phyloP scores from a whole-genome alignment of 2,113 vertebrate genomes.

The Perca fluviatilis region DNA sequence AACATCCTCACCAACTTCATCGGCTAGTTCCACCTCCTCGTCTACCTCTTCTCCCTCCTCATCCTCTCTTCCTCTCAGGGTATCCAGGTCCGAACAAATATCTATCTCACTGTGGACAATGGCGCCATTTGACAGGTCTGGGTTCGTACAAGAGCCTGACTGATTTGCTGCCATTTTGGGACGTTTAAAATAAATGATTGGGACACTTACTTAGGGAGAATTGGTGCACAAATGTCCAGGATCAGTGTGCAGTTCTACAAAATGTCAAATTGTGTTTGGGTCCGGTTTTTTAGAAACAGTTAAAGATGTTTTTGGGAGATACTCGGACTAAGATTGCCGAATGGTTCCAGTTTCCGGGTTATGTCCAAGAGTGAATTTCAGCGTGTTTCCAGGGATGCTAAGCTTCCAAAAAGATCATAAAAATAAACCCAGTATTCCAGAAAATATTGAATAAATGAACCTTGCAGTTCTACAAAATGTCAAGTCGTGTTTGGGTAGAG shows the following conservation, averaged over 20 bases:
- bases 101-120: conserved; percentile 39
- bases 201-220: conserved; percentile 13
- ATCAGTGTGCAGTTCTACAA: neutral
- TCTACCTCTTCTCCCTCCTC: conserved; percentile 64
- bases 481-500: neutral
- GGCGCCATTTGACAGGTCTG: conserved; percentile 63
- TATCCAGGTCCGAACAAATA: conserved; percentile 57
- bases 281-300: neutral
- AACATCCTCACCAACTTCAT: conserved; percentile 80
- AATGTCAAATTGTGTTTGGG: neutral
- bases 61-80: conserved; percentile 28
- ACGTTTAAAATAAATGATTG: neutral
- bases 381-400: too few species aligned
- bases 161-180: conserved; percentile 69
- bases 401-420: too few species aligned
- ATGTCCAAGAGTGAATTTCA: too few species aligned
- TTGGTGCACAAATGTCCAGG: neutral
- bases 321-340: too few species aligned
- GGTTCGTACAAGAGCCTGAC: conserved; percentile 42
- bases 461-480: neutral
- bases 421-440: too few species aligned
- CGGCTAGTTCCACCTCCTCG: conserved; percentile 78
- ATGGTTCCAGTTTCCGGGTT: too few species aligned
- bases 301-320: too few species aligned
- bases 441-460: too few species aligned